A percentile compares a stretch with the other conserved stretches of the same genome.
Evolutionary conservation across 2,797 vertebrate genomes (phyloP).

Genomic region (Xyrichtys novacula): DNA sequence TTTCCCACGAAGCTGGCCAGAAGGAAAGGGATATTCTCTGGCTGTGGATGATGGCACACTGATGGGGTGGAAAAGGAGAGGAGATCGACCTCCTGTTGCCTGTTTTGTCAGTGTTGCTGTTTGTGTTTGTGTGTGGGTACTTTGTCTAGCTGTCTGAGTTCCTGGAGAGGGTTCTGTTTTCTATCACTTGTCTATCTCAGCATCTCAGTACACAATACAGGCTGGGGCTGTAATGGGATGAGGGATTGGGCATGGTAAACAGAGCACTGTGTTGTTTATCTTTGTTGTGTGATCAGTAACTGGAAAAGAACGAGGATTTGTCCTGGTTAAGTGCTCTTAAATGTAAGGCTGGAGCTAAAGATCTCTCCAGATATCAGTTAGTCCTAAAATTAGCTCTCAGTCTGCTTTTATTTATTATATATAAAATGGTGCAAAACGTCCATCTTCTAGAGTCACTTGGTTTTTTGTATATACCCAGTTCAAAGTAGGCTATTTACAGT

Average conservation of each 20-base stretch:
- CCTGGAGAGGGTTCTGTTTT: constrained; percentile 60
- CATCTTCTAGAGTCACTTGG: no score
- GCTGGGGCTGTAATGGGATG: constrained; percentile 9
- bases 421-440: no score
- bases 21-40: constrained; percentile 76
- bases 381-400: no score
- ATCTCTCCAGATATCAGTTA: background rate
- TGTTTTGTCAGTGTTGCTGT: constrained; percentile 42
- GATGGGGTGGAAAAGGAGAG: constrained; percentile 48
- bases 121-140: constrained; percentile 29
- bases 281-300: constrained; percentile 9
- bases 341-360: background rate
- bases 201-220: constrained; percentile 38
- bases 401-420: no score
- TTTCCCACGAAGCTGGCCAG: constrained; percentile 80
- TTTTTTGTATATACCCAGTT: no score
- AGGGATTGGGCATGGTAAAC: constrained; percentile 14
- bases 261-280: constrained; percentile 31
- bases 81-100: constrained; percentile 41
- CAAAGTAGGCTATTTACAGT: no score
- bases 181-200: constrained; percentile 53
- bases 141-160: constrained; percentile 55
- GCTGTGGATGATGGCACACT: constrained; percentile 53
- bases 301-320: constrained; percentile 6
- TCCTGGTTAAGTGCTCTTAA: background rate